Evolutionary conservation across 2,888 invertebrate species (phyloP), one percentile per base, ranked within the genome.

Genomic region (Sisyra nigra): DNA sequence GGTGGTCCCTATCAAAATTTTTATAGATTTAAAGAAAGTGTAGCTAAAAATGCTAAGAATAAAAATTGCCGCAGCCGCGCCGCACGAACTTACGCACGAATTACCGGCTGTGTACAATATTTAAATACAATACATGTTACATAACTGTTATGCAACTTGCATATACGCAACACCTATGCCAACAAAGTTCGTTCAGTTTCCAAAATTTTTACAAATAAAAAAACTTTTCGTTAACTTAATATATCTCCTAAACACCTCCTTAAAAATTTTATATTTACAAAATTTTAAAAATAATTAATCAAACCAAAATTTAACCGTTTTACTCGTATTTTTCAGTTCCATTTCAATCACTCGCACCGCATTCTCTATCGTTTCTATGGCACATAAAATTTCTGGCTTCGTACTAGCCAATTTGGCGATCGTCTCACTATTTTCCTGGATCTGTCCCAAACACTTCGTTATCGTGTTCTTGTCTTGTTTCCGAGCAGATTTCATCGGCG

Each of bases 401-500:
- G 30, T 24, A 24, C 15, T 43, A 7, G 30, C 9, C 13, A 43
- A 38, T 18, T 31, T 32, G 6, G 30, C 15, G 11, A 38, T 17
- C 3, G 18, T 19, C 8, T 18, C 7, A 31, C 30, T 10, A 30
- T 14, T 37, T 31, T 43, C 43, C 5, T 32, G 15, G 17, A 43
- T 31, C 13, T 43, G 37, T 13, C n/a, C 6, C n/a, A 43, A 13
- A 15, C 31, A 38, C 10, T 43, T 43, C 9, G 11, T 10, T 5
- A 43, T 32, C 10, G 5, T 37, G 15, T 40, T 19, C n/a, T 40
- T n/a, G 9, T 30, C 37, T 37, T 37, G 14, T 34, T 41, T 19
- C 7, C 41, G 18, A 18, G 33, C 32, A 18, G 43, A 38, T 13
- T 43, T 43, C n/a, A 30, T 38, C 14, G 14, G 24, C 18, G 24